These are phyloP conservation scores for Laticauda colubrina DNA, from an alignment of 2,113 vertebrate species.

Conservation along the genomic window DNA sequence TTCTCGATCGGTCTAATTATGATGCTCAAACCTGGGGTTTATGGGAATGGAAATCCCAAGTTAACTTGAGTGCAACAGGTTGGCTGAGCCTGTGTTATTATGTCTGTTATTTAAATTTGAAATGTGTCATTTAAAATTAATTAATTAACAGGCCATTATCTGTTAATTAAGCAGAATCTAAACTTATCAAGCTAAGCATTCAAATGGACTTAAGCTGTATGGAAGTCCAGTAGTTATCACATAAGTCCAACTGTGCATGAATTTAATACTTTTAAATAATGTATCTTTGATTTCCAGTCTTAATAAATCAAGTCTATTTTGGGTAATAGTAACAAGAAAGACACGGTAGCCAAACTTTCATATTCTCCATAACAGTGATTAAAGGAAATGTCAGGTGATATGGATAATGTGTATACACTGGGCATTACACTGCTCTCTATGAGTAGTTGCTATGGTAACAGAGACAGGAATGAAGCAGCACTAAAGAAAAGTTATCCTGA, in stretches of 20 bases:
- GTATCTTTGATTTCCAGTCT: neutral
- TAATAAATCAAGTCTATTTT: slow-evolving; percentile 40
- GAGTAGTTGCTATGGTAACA: slow-evolving; percentile 73
- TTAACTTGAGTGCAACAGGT: neutral
- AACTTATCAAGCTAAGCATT: neutral
- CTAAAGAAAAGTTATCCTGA: slow-evolving; percentile 61
- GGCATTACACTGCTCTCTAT: slow-evolving; percentile 57
- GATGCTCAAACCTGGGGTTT: neutral
- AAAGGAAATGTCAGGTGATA: slow-evolving; percentile 64
- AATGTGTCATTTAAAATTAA: neutral
- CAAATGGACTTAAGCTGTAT: neutral
- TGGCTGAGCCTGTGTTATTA: neutral
- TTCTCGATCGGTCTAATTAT: neutral
- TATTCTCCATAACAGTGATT: slow-evolving; percentile 63
- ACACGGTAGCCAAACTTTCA: slow-evolving; percentile 56
- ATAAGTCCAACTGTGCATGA: neutral
- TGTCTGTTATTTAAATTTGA: neutral
- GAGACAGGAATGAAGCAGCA: slow-evolving; percentile 62
- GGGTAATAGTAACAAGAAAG: slow-evolving; percentile 57
- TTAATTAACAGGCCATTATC: too few species aligned
- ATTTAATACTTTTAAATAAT: neutral
- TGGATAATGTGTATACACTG: slow-evolving; percentile 62
- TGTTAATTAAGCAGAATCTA: neutral
- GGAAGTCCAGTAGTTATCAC: neutral
- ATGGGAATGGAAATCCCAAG: neutral